Conservation (phyloP, 2,113 vertebrate species). For the Pituophis catenifer region DNA sequence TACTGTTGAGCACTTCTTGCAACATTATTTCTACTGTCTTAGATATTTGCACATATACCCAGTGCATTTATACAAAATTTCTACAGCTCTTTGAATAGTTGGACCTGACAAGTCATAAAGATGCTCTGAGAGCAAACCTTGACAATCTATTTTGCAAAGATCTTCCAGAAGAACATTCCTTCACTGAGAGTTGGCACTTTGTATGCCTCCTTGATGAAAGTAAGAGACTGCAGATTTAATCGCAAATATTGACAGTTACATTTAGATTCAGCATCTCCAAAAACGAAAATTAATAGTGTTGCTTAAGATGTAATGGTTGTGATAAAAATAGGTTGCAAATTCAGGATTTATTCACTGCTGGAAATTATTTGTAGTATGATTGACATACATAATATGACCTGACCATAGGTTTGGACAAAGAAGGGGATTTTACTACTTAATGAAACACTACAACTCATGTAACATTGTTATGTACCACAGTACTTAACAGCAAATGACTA, state of each 20-base stretch:
- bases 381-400: background rate
- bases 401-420: background rate
- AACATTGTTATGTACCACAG: background rate
- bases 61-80: slow-evolving; percentile 21
- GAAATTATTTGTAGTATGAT: background rate
- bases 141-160: background rate
- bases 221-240: background rate
- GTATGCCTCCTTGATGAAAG: background rate
- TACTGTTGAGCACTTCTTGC: slow-evolving; percentile 10
- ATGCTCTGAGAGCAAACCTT: background rate
- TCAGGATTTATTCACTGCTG: background rate
- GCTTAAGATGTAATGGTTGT: background rate
- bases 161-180: background rate
- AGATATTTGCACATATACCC: slow-evolving; percentile 11
- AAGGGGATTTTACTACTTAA: background rate
- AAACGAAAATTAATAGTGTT: background rate
- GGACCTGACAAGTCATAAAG: background rate
- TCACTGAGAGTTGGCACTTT: background rate
- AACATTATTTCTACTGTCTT: background rate
- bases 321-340: background rate
- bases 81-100: background rate
- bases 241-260: background rate
- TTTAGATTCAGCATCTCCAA: background rate
- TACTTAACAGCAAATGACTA: slow-evolving; percentile 11
- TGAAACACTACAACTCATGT: background rate